Conservation (phyloP, 2,113 vertebrate species). For the Proteles cristata region DNA sequence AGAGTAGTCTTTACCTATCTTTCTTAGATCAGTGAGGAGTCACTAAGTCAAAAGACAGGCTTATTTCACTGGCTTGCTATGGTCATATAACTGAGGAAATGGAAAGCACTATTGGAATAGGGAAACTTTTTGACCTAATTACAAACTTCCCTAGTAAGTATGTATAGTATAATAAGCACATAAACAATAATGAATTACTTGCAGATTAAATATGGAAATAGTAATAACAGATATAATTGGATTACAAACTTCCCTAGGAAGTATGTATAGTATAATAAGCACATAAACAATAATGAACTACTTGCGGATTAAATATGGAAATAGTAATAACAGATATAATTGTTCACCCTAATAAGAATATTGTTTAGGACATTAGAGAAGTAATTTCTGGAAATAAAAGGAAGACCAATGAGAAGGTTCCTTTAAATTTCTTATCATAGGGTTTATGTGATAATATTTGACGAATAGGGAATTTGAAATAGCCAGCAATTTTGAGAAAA, state of each 20-base stretch:
- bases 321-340: neutral
- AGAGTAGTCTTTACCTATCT: neutral
- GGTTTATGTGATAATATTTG: neutral
- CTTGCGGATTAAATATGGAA: neutral
- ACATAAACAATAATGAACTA: neutral
- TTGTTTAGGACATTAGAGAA: constrained; percentile 2
- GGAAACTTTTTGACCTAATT: constrained; percentile 40
- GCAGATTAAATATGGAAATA: neutral
- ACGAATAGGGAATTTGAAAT: constrained; percentile 11
- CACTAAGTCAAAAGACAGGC: neutral
- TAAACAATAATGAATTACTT: neutral
- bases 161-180: neutral
- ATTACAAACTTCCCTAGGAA: neutral
- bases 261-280: neutral
- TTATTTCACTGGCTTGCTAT: neutral
- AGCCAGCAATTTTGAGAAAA: neutral
- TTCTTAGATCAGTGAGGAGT: neutral
- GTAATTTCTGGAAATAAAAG: constrained; percentile 3
- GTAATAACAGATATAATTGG: neutral
- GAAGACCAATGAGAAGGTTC: constrained; percentile 7
- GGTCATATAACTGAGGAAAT: neutral
- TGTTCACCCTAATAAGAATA: neutral
- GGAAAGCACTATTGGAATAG: neutral
- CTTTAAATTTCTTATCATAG: constrained; percentile 31
- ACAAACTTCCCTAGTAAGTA: neutral